Evolutionary conservation across 2,113 vertebrate genomes (phyloP).

Genomic region (Engystomops pustulosus): DNA sequence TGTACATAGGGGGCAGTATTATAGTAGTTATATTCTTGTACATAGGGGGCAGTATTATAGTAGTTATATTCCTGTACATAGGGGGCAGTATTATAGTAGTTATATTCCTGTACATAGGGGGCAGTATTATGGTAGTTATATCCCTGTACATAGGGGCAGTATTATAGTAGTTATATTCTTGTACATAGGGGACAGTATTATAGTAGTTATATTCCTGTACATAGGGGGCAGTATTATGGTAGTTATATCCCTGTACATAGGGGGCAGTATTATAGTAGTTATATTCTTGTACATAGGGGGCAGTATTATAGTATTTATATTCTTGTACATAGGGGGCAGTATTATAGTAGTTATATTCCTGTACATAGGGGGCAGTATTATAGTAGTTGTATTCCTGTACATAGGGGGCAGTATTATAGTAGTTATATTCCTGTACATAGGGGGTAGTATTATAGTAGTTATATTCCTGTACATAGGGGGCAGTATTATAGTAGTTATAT

Average conservation of each 20-base stretch:
- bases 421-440: slow-evolving; percentile 5
- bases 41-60: too few species aligned
- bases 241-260: background rate
- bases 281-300: slow-evolving; percentile 3
- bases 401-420: background rate
- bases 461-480: background rate
- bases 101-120: too few species aligned
- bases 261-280: background rate
- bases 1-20: background rate
- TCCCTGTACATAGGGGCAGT: background rate
- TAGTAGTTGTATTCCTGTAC: slow-evolving; percentile 6
- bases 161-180: background rate
- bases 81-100: too few species aligned
- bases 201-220: background rate
- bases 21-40: background rate
- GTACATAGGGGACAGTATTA: background rate
- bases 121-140: background rate
- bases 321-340: background rate
- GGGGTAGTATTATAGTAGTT: background rate
- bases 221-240: background rate
- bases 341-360: background rate
- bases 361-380: slow-evolving; percentile 4
- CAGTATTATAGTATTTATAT: slow-evolving; percentile 2
- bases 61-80: too few species aligned
- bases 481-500: slow-evolving; percentile 7